Evolutionary conservation across 53 echinoderm and acorn worm genomes (phyloP), one percentile per base, ranked within the genome.

Genomic region (Holothuria scabra): DNA sequence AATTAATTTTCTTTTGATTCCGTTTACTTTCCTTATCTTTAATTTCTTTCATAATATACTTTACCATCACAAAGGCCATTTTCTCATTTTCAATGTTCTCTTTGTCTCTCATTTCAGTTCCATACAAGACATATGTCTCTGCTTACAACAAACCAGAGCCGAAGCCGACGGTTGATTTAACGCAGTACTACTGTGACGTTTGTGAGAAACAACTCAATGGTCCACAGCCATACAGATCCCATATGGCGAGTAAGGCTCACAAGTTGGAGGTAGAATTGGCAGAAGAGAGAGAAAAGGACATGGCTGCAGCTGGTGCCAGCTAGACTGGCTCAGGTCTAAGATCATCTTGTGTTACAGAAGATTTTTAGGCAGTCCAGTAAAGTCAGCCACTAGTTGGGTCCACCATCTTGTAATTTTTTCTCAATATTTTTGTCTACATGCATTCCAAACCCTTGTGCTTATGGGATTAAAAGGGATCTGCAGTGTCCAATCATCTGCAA

Each of bases 121-220:
- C 84, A n/a, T 91, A 67, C 48, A 96, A 93, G 74, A 83, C 96
- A 0, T 96, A 96, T 32, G 71, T 83, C 34, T 93, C 96, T 9
- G 93, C 96, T 61, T 96, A 96, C 92, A 86, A 90, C 71, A 80
- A 90, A 68, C 14, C 65, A 28, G 57, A 79, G 65, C 12, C 63
- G 29, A 64, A 82, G 82, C 19, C 56, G 32, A 48, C 55, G 25
- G n/a, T 19, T 56, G 33, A 58, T 56, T 41, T 56, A 35, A 56
- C 21, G 56, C 32, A 89, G 34, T 97, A 90, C 88, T 94, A 89
- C 89, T 97, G 97, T 79, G 67, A 85, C 8, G 48, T 90, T 10
- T 97, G 97, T 65, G 83, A 91, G 1, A 97, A 97, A 65, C 80
- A 90, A 59, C 84, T 97, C 28, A 97, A 97, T 44, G 97, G 97